Base-by-base conservation (phyloP, 2,888 invertebrate genomes). In the Apotomis capreana region DNA sequence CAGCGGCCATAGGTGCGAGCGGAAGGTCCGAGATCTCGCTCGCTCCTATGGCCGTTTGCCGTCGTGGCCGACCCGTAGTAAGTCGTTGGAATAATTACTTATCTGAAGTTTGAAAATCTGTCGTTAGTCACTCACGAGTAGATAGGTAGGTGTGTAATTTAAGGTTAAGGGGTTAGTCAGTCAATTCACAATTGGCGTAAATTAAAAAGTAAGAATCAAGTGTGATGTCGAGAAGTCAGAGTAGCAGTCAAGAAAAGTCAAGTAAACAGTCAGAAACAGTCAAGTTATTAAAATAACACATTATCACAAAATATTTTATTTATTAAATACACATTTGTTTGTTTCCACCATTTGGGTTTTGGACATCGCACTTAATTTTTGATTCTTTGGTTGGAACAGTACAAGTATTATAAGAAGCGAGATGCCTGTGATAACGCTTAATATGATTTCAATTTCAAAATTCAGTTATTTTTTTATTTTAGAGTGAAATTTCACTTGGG, bases 351-450 rank as follows among this genome's bases (percentile, higher is more conserved):
- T 81, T 79, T 83, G 79, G 81, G 80, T 83, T 81, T 79, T 83
- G 80, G 91, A 92, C 92, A 92, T 92, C 92, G 87, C 92, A 92
- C 92, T 92, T 91, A 88, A 87, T 85, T 82, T 81, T 81, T 75
- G 75, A 51, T 9, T n/a, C 36, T 40, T 68, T 26, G 26, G 51
- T 54, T n/a, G 37, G 59, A 62, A 59, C 54, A 57, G 44, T 68
- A 59, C 60, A 57, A 73, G 65, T 62, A 49, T 67, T 46, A 57
- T 37, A 54, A 12, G 5, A 26, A 52, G 15, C 26, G 4, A 1
- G 3, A 58, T 12, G 58, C 6, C n/a, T n/a, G 12, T 37, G 3
- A 58, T 58, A 58, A 37, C n/a, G 58, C 37, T 8, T 26, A 37
- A 5, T 0, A 10, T 5, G n/a, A 36, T 3, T 0, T 37, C 26